phyloP scores from a whole-genome alignment of 2,113 vertebrate genomes.

The Cariama cristata region DNA sequence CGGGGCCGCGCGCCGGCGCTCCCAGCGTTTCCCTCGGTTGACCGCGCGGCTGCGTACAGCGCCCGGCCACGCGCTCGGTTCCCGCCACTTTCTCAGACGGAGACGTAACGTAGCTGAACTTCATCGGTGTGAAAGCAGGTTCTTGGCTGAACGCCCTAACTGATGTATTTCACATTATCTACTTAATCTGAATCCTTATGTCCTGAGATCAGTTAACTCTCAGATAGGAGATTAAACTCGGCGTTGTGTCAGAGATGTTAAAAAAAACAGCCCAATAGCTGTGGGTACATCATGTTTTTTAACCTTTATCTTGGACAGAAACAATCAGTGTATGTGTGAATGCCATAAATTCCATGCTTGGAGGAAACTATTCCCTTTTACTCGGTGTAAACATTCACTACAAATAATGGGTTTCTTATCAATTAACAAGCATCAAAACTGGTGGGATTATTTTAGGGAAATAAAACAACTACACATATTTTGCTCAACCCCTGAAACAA shows the following conservation, averaged over 20 bases:
- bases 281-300: neutral
- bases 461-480: neutral
- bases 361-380: neutral
- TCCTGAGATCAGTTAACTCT: too few relatives aligned
- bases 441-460: neutral
- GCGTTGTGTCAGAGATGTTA: neutral
- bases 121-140: rapidly evolving
- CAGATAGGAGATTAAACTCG: neutral
- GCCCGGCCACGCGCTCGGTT: rapidly evolving
- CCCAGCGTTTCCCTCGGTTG: too few relatives aligned
- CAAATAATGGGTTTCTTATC: neutral
- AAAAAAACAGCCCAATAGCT: neutral
- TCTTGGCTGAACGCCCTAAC: rapidly evolving
- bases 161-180: neutral
- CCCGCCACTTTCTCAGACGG: too few relatives aligned
- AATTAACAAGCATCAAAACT: neutral
- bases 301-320: neutral
- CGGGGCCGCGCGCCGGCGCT: too few relatives aligned
- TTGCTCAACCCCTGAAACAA: neutral
- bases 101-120: rapidly evolving
- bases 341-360: neutral
- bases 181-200: neutral
- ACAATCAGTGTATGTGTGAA: rapidly evolving
- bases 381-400: neutral
- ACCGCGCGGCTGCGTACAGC: too few relatives aligned